A percentile compares a stretch with the other conserved stretches of the same genome.
Conservation (phyloP, 1,140 invertebrate genomes). For the Polypedilum pembai region DNA sequence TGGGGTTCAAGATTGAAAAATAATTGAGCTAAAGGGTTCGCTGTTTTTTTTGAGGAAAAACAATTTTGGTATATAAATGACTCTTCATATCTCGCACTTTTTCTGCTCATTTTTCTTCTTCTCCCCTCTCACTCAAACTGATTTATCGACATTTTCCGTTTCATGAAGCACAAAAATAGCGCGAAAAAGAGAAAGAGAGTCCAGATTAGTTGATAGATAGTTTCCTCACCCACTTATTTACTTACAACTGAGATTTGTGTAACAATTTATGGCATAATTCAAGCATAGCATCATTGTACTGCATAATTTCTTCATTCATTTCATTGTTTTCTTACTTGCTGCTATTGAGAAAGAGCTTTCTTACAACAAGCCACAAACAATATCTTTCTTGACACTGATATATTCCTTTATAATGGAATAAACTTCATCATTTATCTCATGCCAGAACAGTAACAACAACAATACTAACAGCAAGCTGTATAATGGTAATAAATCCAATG, state of each 20-base stretch:
- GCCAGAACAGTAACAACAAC: too few species aligned
- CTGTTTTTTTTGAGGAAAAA: neutral
- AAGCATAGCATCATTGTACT: neutral
- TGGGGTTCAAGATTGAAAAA: too few species aligned
- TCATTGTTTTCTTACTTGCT: neutral
- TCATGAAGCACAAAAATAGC: neutral
- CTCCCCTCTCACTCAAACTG: neutral
- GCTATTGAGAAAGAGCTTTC: neutral
- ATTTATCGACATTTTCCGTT: slow-evolving; percentile 18
- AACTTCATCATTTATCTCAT: too few species aligned
- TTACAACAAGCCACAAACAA: too few species aligned
- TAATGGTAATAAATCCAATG: too few species aligned
- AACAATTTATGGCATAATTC: slow-evolving; percentile 13
- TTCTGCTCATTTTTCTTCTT: neutral
- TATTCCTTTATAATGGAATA: too few species aligned
- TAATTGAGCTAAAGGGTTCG: neutral
- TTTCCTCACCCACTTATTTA: neutral
- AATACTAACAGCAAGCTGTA: too few species aligned
- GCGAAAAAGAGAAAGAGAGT: neutral
- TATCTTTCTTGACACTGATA: too few species aligned
- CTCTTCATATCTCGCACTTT: neutral
- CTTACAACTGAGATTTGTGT: neutral
- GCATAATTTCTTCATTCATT: slow-evolving; percentile 12
- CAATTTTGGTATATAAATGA: neutral
- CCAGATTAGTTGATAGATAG: slow-evolving; percentile 3